A percentile compares a stretch with the other conserved stretches of the same genome.
phyloP scores from a whole-genome alignment of 2,888 invertebrate genomes.

The Dendrolimus houi region DNA sequence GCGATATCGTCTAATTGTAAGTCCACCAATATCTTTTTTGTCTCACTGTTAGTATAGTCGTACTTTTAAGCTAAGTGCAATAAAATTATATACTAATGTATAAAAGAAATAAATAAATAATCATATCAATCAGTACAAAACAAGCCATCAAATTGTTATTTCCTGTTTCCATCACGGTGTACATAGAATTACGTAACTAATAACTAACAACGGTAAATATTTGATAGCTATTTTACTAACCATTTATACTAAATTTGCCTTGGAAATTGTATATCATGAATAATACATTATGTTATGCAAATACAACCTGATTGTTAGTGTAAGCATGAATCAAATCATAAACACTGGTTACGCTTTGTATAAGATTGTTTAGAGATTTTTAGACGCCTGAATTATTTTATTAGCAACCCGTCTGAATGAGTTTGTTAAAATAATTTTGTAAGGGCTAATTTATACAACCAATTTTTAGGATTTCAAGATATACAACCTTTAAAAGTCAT shows the following conservation, averaged over 20 bases:
- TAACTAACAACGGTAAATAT: slow-evolving; percentile 10
- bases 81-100: background rate
- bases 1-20: no score
- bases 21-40: background rate
- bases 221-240: slow-evolving; percentile 17
- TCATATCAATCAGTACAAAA: background rate
- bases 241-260: slow-evolving; percentile 18
- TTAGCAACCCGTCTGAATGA: no score
- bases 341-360: background rate
- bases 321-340: slow-evolving; percentile 4
- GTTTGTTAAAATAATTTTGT: no score
- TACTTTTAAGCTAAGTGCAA: background rate
- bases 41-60: background rate
- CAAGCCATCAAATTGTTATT: no score
- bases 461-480: no score
- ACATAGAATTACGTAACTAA: no score
- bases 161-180: no score
- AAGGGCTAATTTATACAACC: no score
- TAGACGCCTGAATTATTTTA: no score
- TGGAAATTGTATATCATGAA: slow-evolving; percentile 22
- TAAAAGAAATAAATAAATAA: background rate
- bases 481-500: no score
- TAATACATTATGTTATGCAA: slow-evolving; percentile 21
- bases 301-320: slow-evolving; percentile 13
- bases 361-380: no score